Evolutionary conservation across 1,140 invertebrate genomes (phyloP), one percentile per base, ranked within the genome.

Genomic region (Pygmarrhopalites habei): DNA sequence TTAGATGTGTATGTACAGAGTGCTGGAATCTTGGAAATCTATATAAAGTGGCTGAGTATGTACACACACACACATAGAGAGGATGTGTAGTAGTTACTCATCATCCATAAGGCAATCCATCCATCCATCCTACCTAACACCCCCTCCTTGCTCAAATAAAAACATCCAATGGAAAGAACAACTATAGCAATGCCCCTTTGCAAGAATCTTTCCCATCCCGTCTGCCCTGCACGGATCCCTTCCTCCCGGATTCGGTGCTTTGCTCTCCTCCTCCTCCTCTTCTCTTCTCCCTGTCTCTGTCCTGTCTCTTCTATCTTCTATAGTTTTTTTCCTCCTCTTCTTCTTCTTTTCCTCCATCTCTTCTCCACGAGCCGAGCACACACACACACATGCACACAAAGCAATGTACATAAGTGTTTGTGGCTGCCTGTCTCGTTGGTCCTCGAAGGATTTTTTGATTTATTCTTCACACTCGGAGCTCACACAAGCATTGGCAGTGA

Each of bases 381-480:
- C 44, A 46, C 19, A 46, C n/a, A 21, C 4, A 46, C n/a, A 46
- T n/a, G 25, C 26, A 58, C 17, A 57, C 55, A 57, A 23, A 39
- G 23, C 39, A n/a, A 17, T 2, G 51, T 53, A 17, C 25, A 10
- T n/a, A 21, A 29, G 51, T 19, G 28, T 53, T 53, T 47, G 44
- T 47, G 44, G 17, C 23, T 47, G 44, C 17, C 14, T 52, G 49
- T 52, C 49, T 52, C 14, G 49, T 52, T 26, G 41, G 35, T 60
- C 46, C 57, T 49, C 32, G 58, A 21, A 58, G 53, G 62, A 64
- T 64, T 64, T 59, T 64, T 64, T 64, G 62, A 64, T 64, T 64
- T 64, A 64, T 64, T 58, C 35, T 58, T 59, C 62, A 51, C 57
- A 59, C 62, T 64, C 56, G 51, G 25, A 62, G 43, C 57, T 64